Percentiles rank a stretch among this genome's conserved stretches.
Evolutionary conservation across 2,797 vertebrate species (phyloP).

Genomic region (Mormyrops boulengeri): DNA sequence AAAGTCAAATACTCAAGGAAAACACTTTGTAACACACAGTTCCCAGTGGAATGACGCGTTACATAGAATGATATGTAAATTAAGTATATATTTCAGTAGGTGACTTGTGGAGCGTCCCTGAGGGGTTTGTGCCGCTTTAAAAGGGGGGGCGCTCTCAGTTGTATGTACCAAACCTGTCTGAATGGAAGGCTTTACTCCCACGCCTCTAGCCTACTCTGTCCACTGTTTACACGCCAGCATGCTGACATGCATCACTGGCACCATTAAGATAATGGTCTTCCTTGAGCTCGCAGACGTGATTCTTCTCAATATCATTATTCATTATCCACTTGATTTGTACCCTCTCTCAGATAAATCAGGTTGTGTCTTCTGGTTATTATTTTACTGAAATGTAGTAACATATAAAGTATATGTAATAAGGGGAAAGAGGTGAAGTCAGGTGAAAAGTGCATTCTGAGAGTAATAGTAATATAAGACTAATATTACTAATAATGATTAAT

Average conservation of each 20-base stretch:
- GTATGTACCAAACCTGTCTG: neutral
- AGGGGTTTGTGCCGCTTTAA: neutral
- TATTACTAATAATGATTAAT: no score
- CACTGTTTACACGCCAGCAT: neutral
- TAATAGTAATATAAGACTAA: no score
- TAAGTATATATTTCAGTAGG: neutral
- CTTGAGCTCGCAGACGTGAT: neutral
- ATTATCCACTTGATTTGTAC: neutral
- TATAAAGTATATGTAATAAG: neutral
- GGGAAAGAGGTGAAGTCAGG: neutral
- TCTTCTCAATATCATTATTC: neutral
- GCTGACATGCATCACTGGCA: neutral
- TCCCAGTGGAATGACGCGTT: neutral
- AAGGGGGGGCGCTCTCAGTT: neutral
- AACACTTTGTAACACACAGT: neutral
- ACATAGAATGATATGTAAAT: neutral
- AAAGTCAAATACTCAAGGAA: neutral
- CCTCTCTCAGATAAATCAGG: neutral
- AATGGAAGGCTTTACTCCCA: neutral
- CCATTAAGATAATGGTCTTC: neutral
- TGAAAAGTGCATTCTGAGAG: neutral
- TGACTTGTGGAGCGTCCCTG: neutral
- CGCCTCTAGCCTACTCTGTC: neutral
- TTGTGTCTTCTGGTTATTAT: neutral
- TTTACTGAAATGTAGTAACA: neutral